Base-by-base conservation (phyloP, 2,888 invertebrate species). In the Peribatodes rhomboidaria region DNA sequence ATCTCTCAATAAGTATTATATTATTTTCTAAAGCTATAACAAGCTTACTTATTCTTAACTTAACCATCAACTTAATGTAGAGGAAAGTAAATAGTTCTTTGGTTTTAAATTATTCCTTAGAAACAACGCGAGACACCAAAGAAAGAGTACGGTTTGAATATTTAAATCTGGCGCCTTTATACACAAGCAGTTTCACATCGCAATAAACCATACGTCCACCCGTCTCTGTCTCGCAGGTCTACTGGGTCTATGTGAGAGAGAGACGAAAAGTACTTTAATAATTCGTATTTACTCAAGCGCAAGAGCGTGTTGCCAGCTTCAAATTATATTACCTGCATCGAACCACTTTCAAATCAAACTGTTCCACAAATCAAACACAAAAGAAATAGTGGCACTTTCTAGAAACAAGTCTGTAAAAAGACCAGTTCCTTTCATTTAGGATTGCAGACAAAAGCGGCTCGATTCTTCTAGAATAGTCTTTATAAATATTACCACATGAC, bases 41-140 rank as follows among this genome's bases (percentile, higher is more conserved):
- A 65, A 66, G 20, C 66, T 67, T 64, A 16, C 68, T 67, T 31
- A 66, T 52, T 35, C 7, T 58, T 69, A 65, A 68, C 61, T 61
- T 57, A 68, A 14, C 42, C 35, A 14, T 59, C 55, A 54, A 61
- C 65, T 61, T 67, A 67, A 64, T 58, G 57, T 59, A 70, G 68
- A 72, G 70, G 68, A 72, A 70, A 59, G 55, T 53, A 42, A 44
- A 62, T 53, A 70, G 77, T 71, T 90, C 90, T 90, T 90, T 90
- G 89, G 90, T 84, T 83, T 77, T 70, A 76, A 76, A 73, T 76
- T 77, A 79, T 78, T 77, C 80, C 81, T 83, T 78, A 74, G 63
- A 81, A 81, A 79, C 78, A 78, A 67, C 56, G 62, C 69, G 64
- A 55, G 69, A 70, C 69, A 68, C 77, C 75, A 79, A 78, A 77